phyloP scores from a whole-genome alignment of 2,888 invertebrate genomes.

The Drosophila prostipennis region DNA sequence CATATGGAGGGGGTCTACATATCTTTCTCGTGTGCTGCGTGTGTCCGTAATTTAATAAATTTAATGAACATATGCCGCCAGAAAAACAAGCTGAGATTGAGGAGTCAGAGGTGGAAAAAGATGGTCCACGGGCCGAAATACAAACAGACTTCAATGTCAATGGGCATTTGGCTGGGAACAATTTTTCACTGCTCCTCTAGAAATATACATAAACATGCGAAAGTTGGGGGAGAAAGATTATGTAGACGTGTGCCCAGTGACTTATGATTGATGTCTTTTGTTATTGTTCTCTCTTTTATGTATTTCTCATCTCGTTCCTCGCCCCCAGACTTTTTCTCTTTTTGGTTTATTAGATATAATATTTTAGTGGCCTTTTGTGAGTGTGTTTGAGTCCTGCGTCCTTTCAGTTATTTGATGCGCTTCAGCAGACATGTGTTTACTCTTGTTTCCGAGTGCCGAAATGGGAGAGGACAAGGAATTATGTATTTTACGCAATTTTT shows the following conservation, averaged over 20 bases:
- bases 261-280: conserved; percentile 81
- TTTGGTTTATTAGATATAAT: conserved; percentile 77
- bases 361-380: conserved; percentile 73
- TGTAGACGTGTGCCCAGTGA: conserved; percentile 63
- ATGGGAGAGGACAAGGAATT: conserved; percentile 3
- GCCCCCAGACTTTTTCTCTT: conserved; percentile 14
- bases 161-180: conserved; percentile 19
- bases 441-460: conserved; percentile 44
- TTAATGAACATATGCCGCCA: conserved; percentile 79
- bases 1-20: conserved; percentile 38
- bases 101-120: conserved; percentile 27
- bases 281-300: conserved; percentile 49
- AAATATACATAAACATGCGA: conserved; percentile 53
- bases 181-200: conserved; percentile 46
- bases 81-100: conserved; percentile 53
- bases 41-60: conserved; percentile 73
- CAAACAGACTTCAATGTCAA: conserved; percentile 30
- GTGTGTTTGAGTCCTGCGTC: conserved; percentile 34
- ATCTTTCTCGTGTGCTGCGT: conserved; percentile 28
- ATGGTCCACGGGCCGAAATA: conserved; percentile 22
- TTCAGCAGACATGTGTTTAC: conserved; percentile 71
- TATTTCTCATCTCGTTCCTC: conserved; percentile 29
- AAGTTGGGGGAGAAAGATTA: conserved; percentile 43
- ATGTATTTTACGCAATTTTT: conserved; percentile 40
- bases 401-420: conserved; percentile 53